Conservation (phyloP, 2,888 invertebrate genomes). For the Lasius platythorax region DNA sequence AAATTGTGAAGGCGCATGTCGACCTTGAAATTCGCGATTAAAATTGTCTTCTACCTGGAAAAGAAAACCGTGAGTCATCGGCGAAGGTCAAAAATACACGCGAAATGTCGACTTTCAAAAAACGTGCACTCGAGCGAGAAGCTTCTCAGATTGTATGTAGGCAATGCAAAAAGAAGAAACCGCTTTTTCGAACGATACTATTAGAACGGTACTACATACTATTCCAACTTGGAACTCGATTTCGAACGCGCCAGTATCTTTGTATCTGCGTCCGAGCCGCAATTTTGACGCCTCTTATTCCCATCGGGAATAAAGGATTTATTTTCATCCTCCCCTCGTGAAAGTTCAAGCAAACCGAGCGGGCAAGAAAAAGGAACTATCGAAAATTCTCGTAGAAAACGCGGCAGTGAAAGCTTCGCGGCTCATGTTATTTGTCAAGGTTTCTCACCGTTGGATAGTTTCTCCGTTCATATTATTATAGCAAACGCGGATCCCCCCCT, state of each 20-base stretch:
- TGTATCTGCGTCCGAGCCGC: neutral
- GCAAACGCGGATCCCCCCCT: slow-evolving; percentile 13
- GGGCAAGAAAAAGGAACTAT: slow-evolving; percentile 13
- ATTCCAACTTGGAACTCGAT: neutral
- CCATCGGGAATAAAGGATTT: slow-evolving; percentile 29
- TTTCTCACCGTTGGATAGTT: slow-evolving; percentile 44
- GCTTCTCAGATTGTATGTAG: neutral
- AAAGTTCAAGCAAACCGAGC: slow-evolving; percentile 6
- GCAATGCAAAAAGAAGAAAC: neutral
- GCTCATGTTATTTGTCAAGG: slow-evolving; percentile 22
- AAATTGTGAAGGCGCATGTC: slow-evolving; percentile 53
- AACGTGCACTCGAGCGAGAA: neutral
- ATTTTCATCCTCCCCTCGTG: slow-evolving; percentile 20
- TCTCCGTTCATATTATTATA: slow-evolving; percentile 48
- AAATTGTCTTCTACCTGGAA: slow-evolving; percentile 40
- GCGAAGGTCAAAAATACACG: neutral
- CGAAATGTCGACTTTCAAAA: neutral
- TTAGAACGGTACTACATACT: neutral
- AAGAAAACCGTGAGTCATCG: slow-evolving; percentile 55
- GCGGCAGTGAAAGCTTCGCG: slow-evolving; percentile 32
- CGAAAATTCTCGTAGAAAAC: slow-evolving; percentile 45
- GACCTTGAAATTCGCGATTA: slow-evolving; percentile 56
- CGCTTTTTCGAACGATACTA: slow-evolving; percentile 10
- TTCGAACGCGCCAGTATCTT: neutral
- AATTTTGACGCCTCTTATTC: slow-evolving; percentile 7